Evolutionary conservation across 2,113 vertebrate genomes (phyloP), one percentile per base, ranked within the genome.

Genomic region (Oncorhynchus tshawytscha): DNA sequence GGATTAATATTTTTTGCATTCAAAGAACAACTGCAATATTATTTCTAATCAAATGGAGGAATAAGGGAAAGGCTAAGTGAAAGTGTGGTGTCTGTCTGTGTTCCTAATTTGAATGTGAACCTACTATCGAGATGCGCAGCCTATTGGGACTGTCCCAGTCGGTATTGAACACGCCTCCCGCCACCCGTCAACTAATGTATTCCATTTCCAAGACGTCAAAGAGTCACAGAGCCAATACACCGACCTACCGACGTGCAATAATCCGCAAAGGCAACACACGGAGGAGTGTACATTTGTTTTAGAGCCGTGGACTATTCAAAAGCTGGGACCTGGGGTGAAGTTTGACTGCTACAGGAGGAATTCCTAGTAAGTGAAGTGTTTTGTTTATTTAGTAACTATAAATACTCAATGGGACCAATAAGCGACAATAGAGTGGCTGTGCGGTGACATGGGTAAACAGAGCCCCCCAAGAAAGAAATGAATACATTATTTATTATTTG

Each of bases 161-260:
- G 25, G 45, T 34, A 29, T 45, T 60, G 67, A 75, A 77, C 79
- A 81, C 82, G 79, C 82, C 82, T 68, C 49, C 84, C 77, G 48
- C 73, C 67, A 74, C 81, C 79, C 80, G 81, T 75, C 49, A 77
- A 72, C 69, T 66, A 59, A 48, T 67, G 48, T 66, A 51, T 71
- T 78, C 75, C 73, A 77, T 78, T 82, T 82, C 67, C 67, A 76
- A 84, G 72, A 82, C 71, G 66, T 75, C 67, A 64, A 62, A 82
- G 70, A 78, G 78, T 78, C n/a, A 62, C 24, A 69, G 31, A 62
- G 57, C 51, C 34, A 31, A 24, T 20, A 31, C n/a, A 31, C 6
- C 65, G 29, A 31, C 29, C 29, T 57, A 11, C 45, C 54, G 65
- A 74, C 45, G 39, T 24, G 45, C 64, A 66, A 78, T 72, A 75